phyloP scores from a whole-genome alignment of 2,797 vertebrate species.

The Lepus townsendii region DNA sequence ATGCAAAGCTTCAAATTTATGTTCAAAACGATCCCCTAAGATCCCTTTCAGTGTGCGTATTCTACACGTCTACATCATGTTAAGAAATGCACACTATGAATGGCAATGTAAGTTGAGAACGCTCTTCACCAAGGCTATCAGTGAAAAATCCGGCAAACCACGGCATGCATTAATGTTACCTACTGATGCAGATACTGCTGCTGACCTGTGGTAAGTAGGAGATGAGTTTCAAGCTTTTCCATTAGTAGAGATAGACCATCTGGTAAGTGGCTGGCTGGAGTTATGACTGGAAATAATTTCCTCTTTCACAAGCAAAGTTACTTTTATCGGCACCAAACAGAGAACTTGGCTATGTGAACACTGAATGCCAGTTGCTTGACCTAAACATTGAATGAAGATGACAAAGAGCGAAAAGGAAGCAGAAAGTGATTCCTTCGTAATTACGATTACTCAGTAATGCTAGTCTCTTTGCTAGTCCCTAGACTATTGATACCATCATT shows the following conservation, averaged over 20 bases:
- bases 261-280: background rate
- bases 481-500: background rate
- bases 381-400: background rate
- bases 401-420: background rate
- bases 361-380: background rate
- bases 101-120: background rate
- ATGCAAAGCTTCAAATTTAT: background rate
- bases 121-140: background rate
- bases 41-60: background rate
- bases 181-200: background rate
- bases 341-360: background rate
- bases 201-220: too few relatives aligned
- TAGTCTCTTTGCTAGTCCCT: background rate
- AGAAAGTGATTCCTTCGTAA: background rate
- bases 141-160: background rate
- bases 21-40: background rate
- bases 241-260: background rate
- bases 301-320: background rate
- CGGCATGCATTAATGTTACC: rapidly evolving
- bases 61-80: background rate
- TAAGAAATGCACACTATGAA: background rate
- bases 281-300: background rate
- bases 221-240: background rate
- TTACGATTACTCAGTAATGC: background rate
- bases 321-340: constrained; percentile 1